phyloP scores from a whole-genome alignment of 1,140 invertebrate species.

The Diorhabda elongata region DNA sequence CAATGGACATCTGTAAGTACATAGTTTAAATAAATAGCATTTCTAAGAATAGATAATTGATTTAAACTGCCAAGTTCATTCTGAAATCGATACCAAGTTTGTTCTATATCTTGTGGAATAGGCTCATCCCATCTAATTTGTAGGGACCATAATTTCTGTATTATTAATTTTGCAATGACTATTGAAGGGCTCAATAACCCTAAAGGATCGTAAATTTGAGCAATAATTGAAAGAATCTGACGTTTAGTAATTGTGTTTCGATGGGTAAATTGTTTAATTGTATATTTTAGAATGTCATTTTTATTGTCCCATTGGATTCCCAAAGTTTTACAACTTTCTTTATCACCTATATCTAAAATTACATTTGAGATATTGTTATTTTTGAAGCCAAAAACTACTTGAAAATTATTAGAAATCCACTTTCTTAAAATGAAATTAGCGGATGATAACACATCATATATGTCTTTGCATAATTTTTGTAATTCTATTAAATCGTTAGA shows the following conservation, averaged over 20 bases:
- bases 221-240: conserved; percentile 16
- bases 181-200: conserved; percentile 46
- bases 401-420: too few relatives aligned
- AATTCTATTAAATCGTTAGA: too few relatives aligned
- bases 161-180: conserved; percentile 46
- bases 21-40: background rate
- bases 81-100: background rate
- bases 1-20: background rate
- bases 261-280: too few relatives aligned
- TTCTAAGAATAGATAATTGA: background rate
- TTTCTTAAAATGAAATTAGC: too few relatives aligned
- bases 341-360: too few relatives aligned
- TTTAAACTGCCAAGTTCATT: background rate
- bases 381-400: too few relatives aligned
- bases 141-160: conserved; percentile 47
- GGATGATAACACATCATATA: too few relatives aligned
- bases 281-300: too few relatives aligned
- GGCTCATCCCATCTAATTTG: conserved; percentile 14
- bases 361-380: too few relatives aligned
- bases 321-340: too few relatives aligned
- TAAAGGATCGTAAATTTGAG: conserved; percentile 42
- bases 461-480: too few relatives aligned
- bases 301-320: too few relatives aligned
- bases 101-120: conserved; percentile 3
- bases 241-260: conserved; percentile 10